Base-by-base conservation (phyloP, 1,140 invertebrate species). In the Heliconius himera region DNA sequence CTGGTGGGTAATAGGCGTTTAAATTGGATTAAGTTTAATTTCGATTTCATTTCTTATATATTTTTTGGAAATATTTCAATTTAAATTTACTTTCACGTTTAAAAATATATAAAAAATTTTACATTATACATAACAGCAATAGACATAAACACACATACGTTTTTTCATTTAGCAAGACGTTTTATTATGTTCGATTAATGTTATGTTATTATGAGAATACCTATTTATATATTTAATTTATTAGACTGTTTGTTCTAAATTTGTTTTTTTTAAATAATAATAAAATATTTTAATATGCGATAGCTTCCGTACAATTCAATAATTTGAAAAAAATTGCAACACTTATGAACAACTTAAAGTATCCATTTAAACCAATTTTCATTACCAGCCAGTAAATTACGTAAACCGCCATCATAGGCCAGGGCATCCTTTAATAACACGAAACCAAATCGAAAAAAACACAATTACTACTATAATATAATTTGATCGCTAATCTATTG, bases 51-150 rank as follows among this genome's bases (percentile, higher is more conserved):
- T 46, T 46, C 41, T 46, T 46, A 46, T 77, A 77, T 56, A 60
- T 74, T 70, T 33, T 70, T 54, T 70, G 5, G 46, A 76, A 49
- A 66, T 20, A 33, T 6, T 56, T n/a, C 13, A 76, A 56, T 33
- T 33, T 33, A 33, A 33, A 33, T 33, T 33, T 29, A 79, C 74
- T 72, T 76, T 76, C 78, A 56, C 70, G 70, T 70, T 71, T 72
- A 56, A 72, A 56, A 26, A 29, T 29, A 29, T 16, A 33, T 22
- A 13, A 26, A 26, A 11, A 26, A 11, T 29, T 9, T 11, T 26
- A 66, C 13, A n/a, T 5, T 22, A 22, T 22, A n/a, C 8, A 20
- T 56, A 8, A 22, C 20, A 56, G 54, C n/a, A 3, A 8, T 4
- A 56, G n/a, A 9, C 8, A 20, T 20, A 3, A 3, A 5, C 51